Evolutionary conservation across 2,888 invertebrate species (phyloP).

Genomic region (Stratiomys singularior): DNA sequence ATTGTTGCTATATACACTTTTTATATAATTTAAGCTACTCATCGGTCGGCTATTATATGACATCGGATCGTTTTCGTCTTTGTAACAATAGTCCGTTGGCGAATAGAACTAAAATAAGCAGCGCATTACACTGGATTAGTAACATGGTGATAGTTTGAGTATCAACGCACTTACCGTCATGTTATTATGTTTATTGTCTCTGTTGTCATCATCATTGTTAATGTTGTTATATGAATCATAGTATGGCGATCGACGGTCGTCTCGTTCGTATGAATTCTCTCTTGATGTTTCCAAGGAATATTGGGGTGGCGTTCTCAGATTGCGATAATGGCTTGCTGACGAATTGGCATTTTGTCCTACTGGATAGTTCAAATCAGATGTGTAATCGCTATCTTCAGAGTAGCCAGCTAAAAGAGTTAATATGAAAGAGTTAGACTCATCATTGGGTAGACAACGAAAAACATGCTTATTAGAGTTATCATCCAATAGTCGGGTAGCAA

Average conservation of each 20-base stretch:
- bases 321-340: conserved; percentile 82
- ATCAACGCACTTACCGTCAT: conserved; percentile 45
- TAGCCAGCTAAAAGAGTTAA: conserved; percentile 79
- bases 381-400: conserved; percentile 97
- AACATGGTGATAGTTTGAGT: background rate
- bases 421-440: too few species aligned
- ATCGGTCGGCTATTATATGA: conserved; percentile 84
- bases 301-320: conserved; percentile 55
- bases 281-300: conserved; percentile 81
- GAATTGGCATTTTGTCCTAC: conserved; percentile 90
- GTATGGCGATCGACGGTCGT: conserved; percentile 66
- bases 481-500: too few species aligned
- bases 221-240: conserved; percentile 51
- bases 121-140: background rate
- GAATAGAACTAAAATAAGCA: conserved; percentile 58
- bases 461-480: too few species aligned
- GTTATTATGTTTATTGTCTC: conserved; percentile 47
- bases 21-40: conserved; percentile 59
- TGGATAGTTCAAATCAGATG: conserved; percentile 92
- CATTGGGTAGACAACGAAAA: too few species aligned
- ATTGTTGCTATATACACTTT: conserved; percentile 53
- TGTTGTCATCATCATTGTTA: conserved; percentile 54
- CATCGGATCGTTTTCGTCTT: conserved; percentile 73
- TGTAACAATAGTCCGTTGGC: conserved; percentile 59
- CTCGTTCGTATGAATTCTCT: conserved; percentile 85